These are phyloP conservation scores for Cryptophagus acutangulus DNA, from an alignment of 2,888 invertebrate species.

Conservation along the genomic window DNA sequence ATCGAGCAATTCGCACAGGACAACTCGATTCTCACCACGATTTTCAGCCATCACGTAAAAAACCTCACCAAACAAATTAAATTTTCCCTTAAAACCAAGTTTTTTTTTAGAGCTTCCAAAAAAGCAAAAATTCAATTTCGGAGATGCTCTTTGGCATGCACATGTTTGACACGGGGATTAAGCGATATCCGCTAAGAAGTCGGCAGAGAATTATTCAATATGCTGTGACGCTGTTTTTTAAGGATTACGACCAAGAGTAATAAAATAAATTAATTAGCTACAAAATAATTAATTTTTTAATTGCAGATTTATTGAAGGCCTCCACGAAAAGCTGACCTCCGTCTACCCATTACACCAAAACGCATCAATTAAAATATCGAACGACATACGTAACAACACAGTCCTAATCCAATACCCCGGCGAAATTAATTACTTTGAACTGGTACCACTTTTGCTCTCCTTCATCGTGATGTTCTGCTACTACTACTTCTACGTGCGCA, in stretches of 20 bases:
- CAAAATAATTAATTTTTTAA: background rate
- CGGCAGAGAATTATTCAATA: conserved; percentile 83
- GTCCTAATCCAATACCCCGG: conserved; percentile 85
- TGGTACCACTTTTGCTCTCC: conserved; percentile 77
- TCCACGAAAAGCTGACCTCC: conserved; percentile 63
- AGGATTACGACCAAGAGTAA: conserved; percentile 72
- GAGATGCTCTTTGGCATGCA: conserved; percentile 93
- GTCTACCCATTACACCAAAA: conserved; percentile 69
- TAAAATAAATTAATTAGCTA: conserved; percentile 23
- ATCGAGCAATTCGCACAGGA: conserved; percentile 73
- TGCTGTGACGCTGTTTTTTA: conserved; percentile 82
- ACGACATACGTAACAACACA: conserved; percentile 44
- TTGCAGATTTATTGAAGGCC: conserved; percentile 69
- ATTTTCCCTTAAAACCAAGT: background rate
- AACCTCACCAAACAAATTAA: background rate
- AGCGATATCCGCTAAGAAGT: conserved; percentile 78
- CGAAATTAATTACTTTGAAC: conserved; percentile 77
- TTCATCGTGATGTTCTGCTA: conserved; percentile 85
- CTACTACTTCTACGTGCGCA: conserved; percentile 91
- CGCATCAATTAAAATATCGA: conserved; percentile 19
- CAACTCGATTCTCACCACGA: conserved; percentile 72
- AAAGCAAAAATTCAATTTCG: conserved; percentile 75
- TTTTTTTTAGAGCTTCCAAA: conserved; percentile 65
- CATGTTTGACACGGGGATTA: conserved; percentile 84
- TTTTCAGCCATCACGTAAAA: conserved; percentile 77